Evolutionary conservation across 2,797 vertebrate genomes (phyloP), one percentile per base, ranked within the genome.

Genomic region (Diplodus puntazzo): DNA sequence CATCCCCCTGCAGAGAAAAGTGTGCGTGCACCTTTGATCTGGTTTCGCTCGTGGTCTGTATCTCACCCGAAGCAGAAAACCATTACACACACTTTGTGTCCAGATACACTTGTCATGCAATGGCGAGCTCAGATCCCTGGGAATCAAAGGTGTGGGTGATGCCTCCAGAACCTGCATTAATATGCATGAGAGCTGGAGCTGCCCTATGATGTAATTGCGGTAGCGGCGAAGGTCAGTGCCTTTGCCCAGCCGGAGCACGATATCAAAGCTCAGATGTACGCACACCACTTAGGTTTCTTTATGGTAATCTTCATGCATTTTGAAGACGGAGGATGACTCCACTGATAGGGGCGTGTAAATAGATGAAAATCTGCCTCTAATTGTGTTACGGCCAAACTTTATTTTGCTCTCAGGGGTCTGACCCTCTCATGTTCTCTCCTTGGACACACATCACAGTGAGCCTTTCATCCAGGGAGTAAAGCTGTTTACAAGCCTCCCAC

Each of bases 121-220:
- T 81, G 84, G 81, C 59, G 69, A 86, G 84, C 92, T 95, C 92
- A 92, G 90, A 94, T 94, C 90, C 84, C 67, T 42, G 79, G 80
- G 70, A 93, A 94, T 94, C 93, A 94, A 93, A 94, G 92, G 91
- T 91, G 86, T 87, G 85, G 88, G 82, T 88, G 88, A 92, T 90
- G 92, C 90, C 93, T 91, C 84, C 79, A 90, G 91, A 89, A 83
- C 67, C 59, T 49, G 68, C 82, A 91, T 95, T 92, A 94, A 94
- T 94, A 94, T 94, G 89, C 90, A 94, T 94, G 92, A 91, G 73
- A 84, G 80, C 60, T 0, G 79, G 86, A 90, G 86, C 87, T 84
- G 86, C 86, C 88, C 93, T 92, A 90, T 95, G 93, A 95, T 95
- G 95, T 93, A 94, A 94, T 92, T 93, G 93, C 92, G 53, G 91